Conservation (phyloP, 2,888 invertebrate genomes). For the Candidula unifasciata region DNA sequence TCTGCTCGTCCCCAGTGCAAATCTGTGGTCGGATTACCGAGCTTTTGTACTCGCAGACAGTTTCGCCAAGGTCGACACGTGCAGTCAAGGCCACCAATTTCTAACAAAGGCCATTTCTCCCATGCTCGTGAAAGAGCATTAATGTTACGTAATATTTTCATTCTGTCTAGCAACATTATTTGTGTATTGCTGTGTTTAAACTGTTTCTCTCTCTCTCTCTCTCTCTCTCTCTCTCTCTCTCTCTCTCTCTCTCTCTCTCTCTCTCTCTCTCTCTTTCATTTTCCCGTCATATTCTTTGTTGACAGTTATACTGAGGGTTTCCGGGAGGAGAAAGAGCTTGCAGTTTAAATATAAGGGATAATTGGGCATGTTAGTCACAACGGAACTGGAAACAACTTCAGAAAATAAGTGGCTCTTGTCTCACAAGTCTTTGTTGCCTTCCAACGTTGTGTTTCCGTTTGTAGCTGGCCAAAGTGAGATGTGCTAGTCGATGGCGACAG, state of each 20-base stretch:
- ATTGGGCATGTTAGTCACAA: not conserved
- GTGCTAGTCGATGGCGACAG: no score
- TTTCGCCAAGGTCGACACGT: not conserved
- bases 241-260: not conserved
- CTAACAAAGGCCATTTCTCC: not conserved
- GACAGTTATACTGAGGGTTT: not conserved
- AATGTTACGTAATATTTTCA: not conserved
- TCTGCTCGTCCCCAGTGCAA: not conserved
- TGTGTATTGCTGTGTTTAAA: not conserved
- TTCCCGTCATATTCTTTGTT: not conserved
- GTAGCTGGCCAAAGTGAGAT: no score
- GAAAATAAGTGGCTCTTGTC: not conserved
- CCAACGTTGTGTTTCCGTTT: no score
- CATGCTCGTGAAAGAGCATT: not conserved
- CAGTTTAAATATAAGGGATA: no score
- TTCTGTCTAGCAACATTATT: not conserved
- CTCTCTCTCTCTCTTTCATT: not conserved
- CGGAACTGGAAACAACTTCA: not conserved
- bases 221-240: conserved; percentile 11
- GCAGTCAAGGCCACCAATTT: not conserved
- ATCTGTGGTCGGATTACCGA: not conserved
- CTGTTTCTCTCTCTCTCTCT: not conserved
- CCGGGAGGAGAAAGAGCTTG: not conserved
- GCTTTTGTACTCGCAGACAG: not conserved
- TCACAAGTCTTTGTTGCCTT: not conserved